Evolutionary conservation across 1,140 invertebrate species (phyloP).

Genomic region (Plutomurus gul): DNA sequence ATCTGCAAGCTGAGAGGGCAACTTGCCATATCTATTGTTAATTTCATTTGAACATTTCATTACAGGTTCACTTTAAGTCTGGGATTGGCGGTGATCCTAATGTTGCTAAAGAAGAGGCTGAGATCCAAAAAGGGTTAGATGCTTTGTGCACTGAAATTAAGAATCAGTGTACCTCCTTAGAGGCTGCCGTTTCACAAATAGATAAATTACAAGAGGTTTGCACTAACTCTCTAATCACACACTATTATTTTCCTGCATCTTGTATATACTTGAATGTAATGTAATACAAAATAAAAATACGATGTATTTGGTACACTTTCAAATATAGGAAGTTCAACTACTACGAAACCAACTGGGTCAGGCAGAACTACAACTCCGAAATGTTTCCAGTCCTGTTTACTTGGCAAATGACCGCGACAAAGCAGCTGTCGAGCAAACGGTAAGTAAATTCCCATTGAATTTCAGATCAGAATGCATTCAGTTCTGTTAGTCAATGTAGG

Average conservation of each 20-base stretch:
- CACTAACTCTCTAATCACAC: not conserved
- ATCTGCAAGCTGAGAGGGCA: not conserved
- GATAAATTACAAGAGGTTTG: slow-evolving; percentile 80
- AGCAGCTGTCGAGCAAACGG: slow-evolving; percentile 85
- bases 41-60: not conserved
- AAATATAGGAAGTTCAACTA: slow-evolving; percentile 74
- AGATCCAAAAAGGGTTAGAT: slow-evolving; percentile 71
- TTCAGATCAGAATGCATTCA: not conserved
- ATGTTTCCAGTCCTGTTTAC: slow-evolving; percentile 78
- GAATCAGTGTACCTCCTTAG: slow-evolving; percentile 72
- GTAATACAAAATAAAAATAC: too few species aligned
- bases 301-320: too few species aligned
- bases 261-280: too few species aligned
- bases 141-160: slow-evolving; percentile 68
- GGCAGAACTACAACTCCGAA: slow-evolving; percentile 81
- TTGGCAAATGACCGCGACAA: slow-evolving; percentile 80
- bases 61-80: slow-evolving; percentile 81
- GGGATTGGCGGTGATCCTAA: slow-evolving; percentile 78
- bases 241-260: not conserved
- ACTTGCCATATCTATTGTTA: not conserved
- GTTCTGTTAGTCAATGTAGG: not conserved
- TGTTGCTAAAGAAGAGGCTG: slow-evolving; percentile 71
- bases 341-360: slow-evolving; percentile 79
- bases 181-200: slow-evolving; percentile 79
- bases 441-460: slow-evolving; percentile 65